Base-by-base conservation (phyloP, 2,113 vertebrate genomes). In the Crotalus viridis region DNA sequence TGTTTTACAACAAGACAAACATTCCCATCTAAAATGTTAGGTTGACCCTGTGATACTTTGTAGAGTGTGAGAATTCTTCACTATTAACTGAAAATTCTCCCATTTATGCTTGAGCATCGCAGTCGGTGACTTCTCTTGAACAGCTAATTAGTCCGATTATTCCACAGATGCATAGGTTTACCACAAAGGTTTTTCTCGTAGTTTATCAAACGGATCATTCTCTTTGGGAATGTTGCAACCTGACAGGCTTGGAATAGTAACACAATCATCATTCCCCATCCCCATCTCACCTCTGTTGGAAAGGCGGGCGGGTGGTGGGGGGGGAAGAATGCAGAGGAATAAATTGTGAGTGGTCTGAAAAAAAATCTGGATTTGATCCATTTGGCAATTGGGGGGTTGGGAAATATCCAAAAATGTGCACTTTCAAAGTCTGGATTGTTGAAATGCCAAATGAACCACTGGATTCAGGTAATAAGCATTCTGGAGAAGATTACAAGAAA, bases 111-210 rank as follows among this genome's bases (percentile, higher is more conserved):
- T 93, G 46, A 95, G 95, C 97, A 98, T 97, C 97, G 94, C 97
- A 96, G 97, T 97, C 97, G 96, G 85, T 97, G 96, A 97, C 98
- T 98, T 97, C 97, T 98, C 97, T 97, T 96, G 96, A 97, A 98
- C 95, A 98, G 98, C 98, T 99, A 99, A 99, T 99, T 99, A 99
- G 98, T 99, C 97, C 98, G 98, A 99, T 99, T 99, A 99, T 97
- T 98, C 98, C 97, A 95, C 98, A 98, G 98, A 98, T 98, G 98
- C 98, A 96, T 98, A 98, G 98, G 97, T 96, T 94, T 95, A 87
- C 95, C 98, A 97, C 98, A 98, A 98, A 98, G 97, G 97, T 98
- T 98, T 93, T 98, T 97, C 95, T 97, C 96, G 97, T 97, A 97
- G 97, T 98, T 98, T 98, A 98, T 99, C 98, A 98, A 98, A 99